Evolutionary conservation across 64 coral and sea anemone genomes (phyloP).

Genomic region (Montipora capricornis): DNA sequence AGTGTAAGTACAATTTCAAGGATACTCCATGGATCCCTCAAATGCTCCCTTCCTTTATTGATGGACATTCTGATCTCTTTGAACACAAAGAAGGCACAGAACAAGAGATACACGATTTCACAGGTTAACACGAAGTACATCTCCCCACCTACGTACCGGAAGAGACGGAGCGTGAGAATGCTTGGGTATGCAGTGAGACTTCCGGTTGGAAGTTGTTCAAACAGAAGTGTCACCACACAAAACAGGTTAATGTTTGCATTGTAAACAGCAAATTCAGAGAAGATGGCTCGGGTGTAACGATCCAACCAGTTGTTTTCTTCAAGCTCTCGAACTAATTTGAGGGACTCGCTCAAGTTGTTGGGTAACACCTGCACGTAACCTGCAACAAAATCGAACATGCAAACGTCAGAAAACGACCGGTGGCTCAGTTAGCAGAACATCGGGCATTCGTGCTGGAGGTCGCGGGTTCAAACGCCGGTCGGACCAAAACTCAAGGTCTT

Average conservation of each 20-base stretch:
- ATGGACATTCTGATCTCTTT: slow-evolving; percentile 69
- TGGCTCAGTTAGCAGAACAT: no score
- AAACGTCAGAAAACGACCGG: no score
- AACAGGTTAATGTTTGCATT: slow-evolving; percentile 86
- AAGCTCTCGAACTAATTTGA: neutral
- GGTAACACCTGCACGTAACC: slow-evolving; percentile 75
- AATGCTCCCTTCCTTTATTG: slow-evolving; percentile 58
- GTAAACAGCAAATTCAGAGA: slow-evolving; percentile 81
- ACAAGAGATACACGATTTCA: slow-evolving; percentile 73
- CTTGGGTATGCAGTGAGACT: slow-evolving; percentile 58
- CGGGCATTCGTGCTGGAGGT: no score
- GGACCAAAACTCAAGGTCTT: no score
- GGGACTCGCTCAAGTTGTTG: neutral
- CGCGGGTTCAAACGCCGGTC: no score
- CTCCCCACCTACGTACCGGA: slow-evolving; percentile 76
- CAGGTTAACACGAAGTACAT: slow-evolving; percentile 75
- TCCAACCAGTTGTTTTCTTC: slow-evolving; percentile 64
- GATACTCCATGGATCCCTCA: slow-evolving; percentile 84
- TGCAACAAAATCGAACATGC: slow-evolving; percentile 1
- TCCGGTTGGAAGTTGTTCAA: slow-evolving; percentile 76
- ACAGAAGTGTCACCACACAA: slow-evolving; percentile 73
- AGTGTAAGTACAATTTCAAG: slow-evolving; percentile 73
- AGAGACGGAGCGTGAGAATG: slow-evolving; percentile 77
- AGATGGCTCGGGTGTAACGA: slow-evolving; percentile 79
- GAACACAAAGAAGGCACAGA: slow-evolving; percentile 62